These are phyloP conservation scores for Cremastinae sp. DNA, from an alignment of 2,888 invertebrate genomes.

Conservation along the genomic window DNA sequence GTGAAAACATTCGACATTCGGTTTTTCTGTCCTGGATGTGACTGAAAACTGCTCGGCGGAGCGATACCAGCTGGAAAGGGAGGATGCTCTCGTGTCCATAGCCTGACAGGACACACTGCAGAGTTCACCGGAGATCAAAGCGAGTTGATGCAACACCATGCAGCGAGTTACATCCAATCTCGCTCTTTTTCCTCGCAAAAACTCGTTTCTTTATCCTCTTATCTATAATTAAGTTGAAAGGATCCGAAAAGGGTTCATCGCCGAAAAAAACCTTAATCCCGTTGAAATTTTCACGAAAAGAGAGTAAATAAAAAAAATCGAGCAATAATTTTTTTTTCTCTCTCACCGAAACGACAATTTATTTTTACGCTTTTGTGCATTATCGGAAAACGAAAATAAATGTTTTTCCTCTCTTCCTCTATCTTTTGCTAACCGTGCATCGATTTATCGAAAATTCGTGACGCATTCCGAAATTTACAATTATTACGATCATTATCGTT, in stretches of 20 bases:
- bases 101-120: conserved; percentile 2
- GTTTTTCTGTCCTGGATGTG: not conserved
- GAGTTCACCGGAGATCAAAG: conserved; percentile 50
- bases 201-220: not conserved
- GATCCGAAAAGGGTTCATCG: not conserved
- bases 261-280: not conserved
- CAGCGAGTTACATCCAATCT: not conserved
- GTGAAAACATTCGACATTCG: too few relatives aligned
- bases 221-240: conserved; percentile 6
- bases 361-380: conserved; percentile 14
- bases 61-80: not conserved
- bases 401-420: too few relatives aligned
- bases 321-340: not conserved
- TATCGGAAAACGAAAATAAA: conserved; percentile 11
- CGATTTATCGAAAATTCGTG: conserved; percentile 23
- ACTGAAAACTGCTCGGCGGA: not conserved
- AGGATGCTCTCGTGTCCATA: conserved; percentile 18
- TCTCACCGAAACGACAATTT: conserved; percentile 3
- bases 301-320: not conserved
- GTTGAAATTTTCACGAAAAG: not conserved
- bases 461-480: conserved; percentile 29
- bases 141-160: not conserved
- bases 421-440: not conserved
- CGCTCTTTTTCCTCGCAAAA: not conserved
- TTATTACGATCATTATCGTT: conserved; percentile 27